These are phyloP conservation scores for Sylvietta virens DNA, from an alignment of 2,113 vertebrate genomes.

Conservation along the genomic window DNA sequence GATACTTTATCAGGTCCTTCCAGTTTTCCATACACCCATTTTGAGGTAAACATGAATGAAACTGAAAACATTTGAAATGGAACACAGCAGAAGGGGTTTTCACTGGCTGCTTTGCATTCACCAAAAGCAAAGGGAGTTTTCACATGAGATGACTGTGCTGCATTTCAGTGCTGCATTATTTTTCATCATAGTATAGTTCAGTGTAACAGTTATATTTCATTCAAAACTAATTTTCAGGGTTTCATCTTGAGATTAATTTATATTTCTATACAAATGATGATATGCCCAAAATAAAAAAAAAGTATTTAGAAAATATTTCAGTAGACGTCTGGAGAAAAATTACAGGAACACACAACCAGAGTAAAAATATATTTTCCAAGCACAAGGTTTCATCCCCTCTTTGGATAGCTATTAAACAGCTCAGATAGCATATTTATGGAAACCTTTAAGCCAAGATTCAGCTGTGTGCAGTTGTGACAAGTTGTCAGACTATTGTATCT, in stretches of 20 bases:
- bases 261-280: neutral
- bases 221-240: neutral
- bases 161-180: neutral
- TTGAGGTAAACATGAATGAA: neutral
- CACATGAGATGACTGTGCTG: neutral
- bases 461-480: neutral
- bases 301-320: neutral
- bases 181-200: neutral
- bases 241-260: neutral
- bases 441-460: neutral
- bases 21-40: neutral
- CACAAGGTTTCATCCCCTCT: neutral
- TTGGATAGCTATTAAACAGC: neutral
- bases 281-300: neutral
- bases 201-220: neutral
- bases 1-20: neutral
- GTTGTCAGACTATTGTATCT: neutral
- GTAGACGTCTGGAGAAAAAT: neutral
- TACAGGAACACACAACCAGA: neutral
- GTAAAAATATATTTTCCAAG: neutral
- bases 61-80: neutral
- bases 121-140: neutral
- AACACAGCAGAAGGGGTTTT: neutral
- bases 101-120: neutral
- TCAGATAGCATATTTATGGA: neutral